Percentiles rank a stretch among this genome's conserved stretches.
phyloP scores from a whole-genome alignment of 2,888 invertebrate genomes.

The Xestia c-nigrum region DNA sequence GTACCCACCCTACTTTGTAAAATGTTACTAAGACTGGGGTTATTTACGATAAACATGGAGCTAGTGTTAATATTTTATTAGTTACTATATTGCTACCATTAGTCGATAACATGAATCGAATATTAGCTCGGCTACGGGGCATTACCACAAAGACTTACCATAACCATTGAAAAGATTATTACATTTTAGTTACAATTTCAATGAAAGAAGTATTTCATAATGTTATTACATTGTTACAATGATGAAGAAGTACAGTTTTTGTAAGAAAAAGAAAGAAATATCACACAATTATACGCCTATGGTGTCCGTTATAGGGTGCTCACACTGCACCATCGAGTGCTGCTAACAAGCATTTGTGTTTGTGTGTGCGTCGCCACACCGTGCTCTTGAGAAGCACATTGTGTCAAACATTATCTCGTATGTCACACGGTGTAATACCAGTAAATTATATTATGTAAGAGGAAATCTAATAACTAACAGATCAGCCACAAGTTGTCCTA shows the following conservation, averaged over 20 bases:
- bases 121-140: conserved; percentile 57
- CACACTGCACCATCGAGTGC: conserved; percentile 69
- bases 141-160: conserved; percentile 66
- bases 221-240: conserved; percentile 40
- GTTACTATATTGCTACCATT: conserved; percentile 68
- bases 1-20: conserved; percentile 64
- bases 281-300: conserved; percentile 41
- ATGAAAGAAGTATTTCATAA: conserved; percentile 46
- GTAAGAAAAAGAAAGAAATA: conserved; percentile 24
- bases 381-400: conserved; percentile 63
- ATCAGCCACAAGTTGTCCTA: conserved; percentile 81
- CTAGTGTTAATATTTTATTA: conserved; percentile 75
- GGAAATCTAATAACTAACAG: conserved; percentile 78
- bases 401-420: conserved; percentile 68
- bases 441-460: conserved; percentile 59
- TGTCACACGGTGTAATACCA: conserved; percentile 67
- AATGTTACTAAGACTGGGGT: conserved; percentile 62
- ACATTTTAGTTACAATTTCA: conserved; percentile 48
- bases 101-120: conserved; percentile 63
- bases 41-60: conserved; percentile 76
- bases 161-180: conserved; percentile 61
- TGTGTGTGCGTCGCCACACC: conserved; percentile 64
- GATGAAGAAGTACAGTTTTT: conserved; percentile 21
- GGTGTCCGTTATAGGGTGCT: conserved; percentile 50
- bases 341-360: conserved; percentile 72